Conservation (phyloP, 2,888 invertebrate genomes). For the Tricholauxania praeusta region DNA sequence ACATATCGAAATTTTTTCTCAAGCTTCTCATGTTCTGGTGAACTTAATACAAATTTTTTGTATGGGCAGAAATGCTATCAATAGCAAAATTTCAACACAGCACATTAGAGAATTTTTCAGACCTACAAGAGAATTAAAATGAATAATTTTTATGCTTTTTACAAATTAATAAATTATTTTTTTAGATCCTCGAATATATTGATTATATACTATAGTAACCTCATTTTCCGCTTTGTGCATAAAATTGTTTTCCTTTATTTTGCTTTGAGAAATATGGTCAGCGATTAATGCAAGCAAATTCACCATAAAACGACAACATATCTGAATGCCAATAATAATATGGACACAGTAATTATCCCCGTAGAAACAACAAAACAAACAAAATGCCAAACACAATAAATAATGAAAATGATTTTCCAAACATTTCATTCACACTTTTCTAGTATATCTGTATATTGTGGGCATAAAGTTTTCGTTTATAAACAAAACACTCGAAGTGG, state of each 20-base stretch:
- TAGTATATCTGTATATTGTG: background rate
- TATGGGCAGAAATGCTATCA: too few relatives aligned
- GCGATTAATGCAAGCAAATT: too few relatives aligned
- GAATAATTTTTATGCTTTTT: background rate
- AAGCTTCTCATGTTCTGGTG: too few relatives aligned
- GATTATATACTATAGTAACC: background rate
- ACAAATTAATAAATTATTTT: background rate
- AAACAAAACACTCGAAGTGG: background rate
- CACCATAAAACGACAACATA: background rate
- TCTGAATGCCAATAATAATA: background rate
- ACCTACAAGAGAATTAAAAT: too few relatives aligned
- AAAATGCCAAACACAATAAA: background rate
- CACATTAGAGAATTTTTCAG: too few relatives aligned
- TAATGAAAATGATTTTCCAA: background rate
- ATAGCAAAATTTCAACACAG: too few relatives aligned
- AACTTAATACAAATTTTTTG: too few relatives aligned
- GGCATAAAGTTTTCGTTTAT: too few relatives aligned
- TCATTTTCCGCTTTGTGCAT: background rate
- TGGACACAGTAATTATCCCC: too few relatives aligned
- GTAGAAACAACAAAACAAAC: background rate
- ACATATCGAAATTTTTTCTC: too few relatives aligned
- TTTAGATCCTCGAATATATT: background rate
- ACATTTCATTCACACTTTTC: constrained; percentile 2
- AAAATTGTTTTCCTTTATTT: background rate
- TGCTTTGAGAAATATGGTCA: background rate